Evolutionary conservation across 1,140 invertebrate species (phyloP).

Genomic region (Aphaenogaster ashmeadi): DNA sequence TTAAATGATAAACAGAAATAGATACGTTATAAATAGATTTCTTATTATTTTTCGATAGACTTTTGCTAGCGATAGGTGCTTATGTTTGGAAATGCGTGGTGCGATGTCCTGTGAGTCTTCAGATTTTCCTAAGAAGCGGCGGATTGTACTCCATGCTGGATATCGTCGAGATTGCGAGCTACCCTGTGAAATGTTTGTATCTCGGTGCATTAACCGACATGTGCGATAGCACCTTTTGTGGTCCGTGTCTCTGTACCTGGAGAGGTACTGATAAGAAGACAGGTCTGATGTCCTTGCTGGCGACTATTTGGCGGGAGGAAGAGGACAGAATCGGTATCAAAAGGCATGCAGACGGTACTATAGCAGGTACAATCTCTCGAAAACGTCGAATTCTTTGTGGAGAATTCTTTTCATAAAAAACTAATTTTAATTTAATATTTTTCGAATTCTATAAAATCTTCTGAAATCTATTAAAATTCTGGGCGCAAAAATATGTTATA

Average conservation of each 20-base stretch:
- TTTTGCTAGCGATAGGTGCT: slow-evolving; percentile 75
- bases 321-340: slow-evolving; percentile 74
- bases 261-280: slow-evolving; percentile 74
- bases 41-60: slow-evolving; percentile 64
- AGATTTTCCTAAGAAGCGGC: slow-evolving; percentile 70
- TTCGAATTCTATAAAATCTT: background rate
- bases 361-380: slow-evolving; percentile 63
- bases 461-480: background rate
- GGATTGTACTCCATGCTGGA: slow-evolving; percentile 75
- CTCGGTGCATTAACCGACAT: slow-evolving; percentile 78
- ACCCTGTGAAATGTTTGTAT: slow-evolving; percentile 74
- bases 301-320: slow-evolving; percentile 80
- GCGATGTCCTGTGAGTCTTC: slow-evolving; percentile 53
- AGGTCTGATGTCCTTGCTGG: slow-evolving; percentile 77
- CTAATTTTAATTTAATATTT: background rate
- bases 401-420: background rate
- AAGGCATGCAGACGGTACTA: slow-evolving; percentile 68
- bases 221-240: slow-evolving; percentile 67
- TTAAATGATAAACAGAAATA: background rate
- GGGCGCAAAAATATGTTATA: background rate
- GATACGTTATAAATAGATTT: background rate
- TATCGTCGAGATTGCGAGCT: slow-evolving; percentile 68
- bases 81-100: slow-evolving; percentile 80
- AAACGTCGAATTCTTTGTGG: background rate
- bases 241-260: slow-evolving; percentile 80